These are phyloP conservation scores for Chrysolina oricalcia DNA, from an alignment of 2,888 invertebrate genomes.

Conservation along the genomic window DNA sequence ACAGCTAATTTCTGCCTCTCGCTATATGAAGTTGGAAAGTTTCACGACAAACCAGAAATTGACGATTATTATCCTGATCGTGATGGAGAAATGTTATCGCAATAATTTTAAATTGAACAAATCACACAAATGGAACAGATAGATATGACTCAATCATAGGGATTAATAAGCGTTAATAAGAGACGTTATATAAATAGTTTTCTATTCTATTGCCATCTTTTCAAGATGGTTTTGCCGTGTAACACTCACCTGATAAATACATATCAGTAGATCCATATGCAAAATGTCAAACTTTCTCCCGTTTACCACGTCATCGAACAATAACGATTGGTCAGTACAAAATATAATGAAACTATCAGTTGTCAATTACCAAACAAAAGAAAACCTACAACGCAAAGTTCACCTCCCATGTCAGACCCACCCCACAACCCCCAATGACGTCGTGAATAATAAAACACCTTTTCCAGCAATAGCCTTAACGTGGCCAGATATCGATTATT, in stretches of 20 bases:
- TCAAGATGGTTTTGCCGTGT: not conserved
- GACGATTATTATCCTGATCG: too few relatives aligned
- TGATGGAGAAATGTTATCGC: too few relatives aligned
- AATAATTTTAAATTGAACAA: too few relatives aligned
- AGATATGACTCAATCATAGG: too few relatives aligned
- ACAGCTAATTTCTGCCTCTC: too few relatives aligned
- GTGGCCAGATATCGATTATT: constrained; percentile 52
- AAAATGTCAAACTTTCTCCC: not conserved
- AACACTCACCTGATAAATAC: constrained; percentile 1
- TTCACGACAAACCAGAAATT: too few relatives aligned
- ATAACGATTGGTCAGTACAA: not conserved
- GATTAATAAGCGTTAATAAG: too few relatives aligned
- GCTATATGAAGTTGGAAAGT: too few relatives aligned
- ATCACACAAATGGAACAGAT: too few relatives aligned
- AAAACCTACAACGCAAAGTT: constrained; percentile 9
- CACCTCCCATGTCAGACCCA: constrained; percentile 9
- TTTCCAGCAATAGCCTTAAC: constrained; percentile 28
- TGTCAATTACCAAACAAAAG: constrained; percentile 18
- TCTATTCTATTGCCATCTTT: too few relatives aligned
- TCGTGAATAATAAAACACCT: constrained; percentile 29
- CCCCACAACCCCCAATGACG: constrained; percentile 20
- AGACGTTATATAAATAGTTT: too few relatives aligned
- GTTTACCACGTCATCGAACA: constrained; percentile 1
- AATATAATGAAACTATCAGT: not conserved
- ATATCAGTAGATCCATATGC: not conserved